Evolutionary conservation across 2,113 vertebrate species (phyloP), one percentile per base, ranked within the genome.

Genomic region (Eonycteris spelaea): DNA sequence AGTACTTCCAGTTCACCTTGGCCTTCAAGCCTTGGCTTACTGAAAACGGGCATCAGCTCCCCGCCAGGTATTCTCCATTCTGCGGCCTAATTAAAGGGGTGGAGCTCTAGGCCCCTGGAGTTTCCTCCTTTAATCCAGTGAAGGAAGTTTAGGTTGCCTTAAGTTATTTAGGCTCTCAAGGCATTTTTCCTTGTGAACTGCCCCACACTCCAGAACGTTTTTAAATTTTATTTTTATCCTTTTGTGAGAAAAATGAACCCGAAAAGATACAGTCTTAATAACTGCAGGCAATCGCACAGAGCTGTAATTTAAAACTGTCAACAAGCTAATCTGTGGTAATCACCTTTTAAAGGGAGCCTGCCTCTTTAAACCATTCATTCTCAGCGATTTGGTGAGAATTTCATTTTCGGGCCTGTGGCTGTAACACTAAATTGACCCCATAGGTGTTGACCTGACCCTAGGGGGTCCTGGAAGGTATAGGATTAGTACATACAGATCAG

Each of bases 291-390:
- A 96, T 80, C 63, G 86, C 95, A 95, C 96, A 75, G 96, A 83
- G 92, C 96, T 97, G 98, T 98, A 98, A 99, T 98, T 99, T 98
- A 98, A 98, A 98, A 98, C 98, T 98, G 98, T 98, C 98, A 98
- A 97, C 98, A 99, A 98, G 95, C 95, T 98, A 98, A 99, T 99
- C 98, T 98, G 97, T 94, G 7, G 97, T 98, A 98, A 99, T 98
- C 98, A 98, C 97, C 95, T 97, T 98, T 98, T 98, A 97, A 98
- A 98, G 96, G 97, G 98, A 98, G 93, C 89, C 97, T 98, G 96
- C 97, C 95, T 97, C 96, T 97, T 97, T 96, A 95, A 96, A 91
- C 90, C 79, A n/a, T 94, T 97, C 82, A n/a, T 91, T 95, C 97
- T 84, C 40, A 57, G 95, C 91, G 97, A 97, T 98, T 98, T 97